phyloP scores from a whole-genome alignment of 2,888 invertebrate species.

The Callimorpha dominula region DNA sequence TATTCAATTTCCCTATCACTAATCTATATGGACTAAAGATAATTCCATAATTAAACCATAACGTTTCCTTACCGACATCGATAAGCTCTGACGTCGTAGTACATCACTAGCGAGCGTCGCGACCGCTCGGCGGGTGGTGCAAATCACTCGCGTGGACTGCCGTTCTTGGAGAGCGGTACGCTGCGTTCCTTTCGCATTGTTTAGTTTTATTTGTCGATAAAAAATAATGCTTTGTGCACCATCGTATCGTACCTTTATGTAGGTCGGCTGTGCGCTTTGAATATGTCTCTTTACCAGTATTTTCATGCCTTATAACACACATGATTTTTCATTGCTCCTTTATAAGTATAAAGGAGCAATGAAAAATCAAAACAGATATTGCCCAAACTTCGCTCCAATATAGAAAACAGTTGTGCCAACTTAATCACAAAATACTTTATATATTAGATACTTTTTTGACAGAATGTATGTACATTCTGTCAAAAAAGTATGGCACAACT shows the following conservation, averaged over 20 bases:
- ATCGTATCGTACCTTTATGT: slow-evolving; percentile 24
- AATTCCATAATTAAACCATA: slow-evolving; percentile 28
- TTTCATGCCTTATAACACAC: background rate
- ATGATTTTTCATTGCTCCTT: background rate
- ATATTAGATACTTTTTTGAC: too few species aligned
- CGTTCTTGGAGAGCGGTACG: slow-evolving; percentile 79
- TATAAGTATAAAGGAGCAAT: too few species aligned
- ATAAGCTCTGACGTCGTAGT: slow-evolving; percentile 39
- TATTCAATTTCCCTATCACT: background rate
- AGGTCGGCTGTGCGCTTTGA: slow-evolving; percentile 11
- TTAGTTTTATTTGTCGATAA: slow-evolving; percentile 75
- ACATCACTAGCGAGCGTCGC: slow-evolving; percentile 75
- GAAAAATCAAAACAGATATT: too few species aligned
- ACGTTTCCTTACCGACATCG: slow-evolving; percentile 59
- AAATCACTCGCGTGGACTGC: slow-evolving; percentile 86
- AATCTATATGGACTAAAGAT: slow-evolving; percentile 29
- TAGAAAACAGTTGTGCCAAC: too few species aligned
- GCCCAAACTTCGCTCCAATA: too few species aligned
- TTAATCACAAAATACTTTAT: too few species aligned
- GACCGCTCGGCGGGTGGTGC: slow-evolving; percentile 82
- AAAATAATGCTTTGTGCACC: slow-evolving; percentile 49
- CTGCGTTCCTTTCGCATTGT: slow-evolving; percentile 65
- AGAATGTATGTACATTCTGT: too few species aligned
- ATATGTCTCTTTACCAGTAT: slow-evolving; percentile 3
- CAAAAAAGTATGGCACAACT: too few species aligned